Conservation (phyloP, 2,888 invertebrate species). For the Drosophila dives region DNA sequence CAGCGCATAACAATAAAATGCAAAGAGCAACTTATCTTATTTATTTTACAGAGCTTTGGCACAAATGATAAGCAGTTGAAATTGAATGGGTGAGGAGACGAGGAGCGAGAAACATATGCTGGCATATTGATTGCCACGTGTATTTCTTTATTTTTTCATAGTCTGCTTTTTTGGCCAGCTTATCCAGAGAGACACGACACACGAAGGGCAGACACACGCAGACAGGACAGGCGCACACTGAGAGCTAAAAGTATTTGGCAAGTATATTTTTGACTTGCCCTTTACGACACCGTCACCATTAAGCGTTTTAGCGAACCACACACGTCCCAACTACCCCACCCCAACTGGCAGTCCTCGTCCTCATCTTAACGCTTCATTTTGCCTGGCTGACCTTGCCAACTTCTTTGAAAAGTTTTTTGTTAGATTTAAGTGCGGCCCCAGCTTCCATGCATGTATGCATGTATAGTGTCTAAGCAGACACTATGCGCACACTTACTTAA, state of each 20-base stretch:
- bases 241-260: conserved; percentile 71
- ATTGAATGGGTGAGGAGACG: conserved; percentile 2
- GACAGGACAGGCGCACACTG: conserved; percentile 21
- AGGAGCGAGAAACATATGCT: conserved; percentile 56
- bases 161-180: conserved; percentile 49
- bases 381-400: conserved; percentile 11
- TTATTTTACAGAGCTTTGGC: conserved; percentile 72
- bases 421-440: conserved; percentile 35
- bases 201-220: neutral
- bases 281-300: conserved; percentile 57
- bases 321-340: conserved; percentile 18
- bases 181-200: conserved; percentile 28
- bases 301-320: conserved; percentile 52
- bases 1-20: conserved; percentile 72
- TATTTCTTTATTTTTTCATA: conserved; percentile 32
- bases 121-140: conserved; percentile 73
- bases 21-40: conserved; percentile 68
- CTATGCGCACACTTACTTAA: conserved; percentile 38
- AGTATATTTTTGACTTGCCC: conserved; percentile 77
- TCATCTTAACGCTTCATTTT: conserved; percentile 43
- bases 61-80: conserved; percentile 58
- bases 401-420: conserved; percentile 41
- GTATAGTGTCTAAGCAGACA: conserved; percentile 3
- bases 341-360: neutral
- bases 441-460: conserved; percentile 17